Conservation (phyloP, 1,140 invertebrate species). For the Formica exsecta region DNA sequence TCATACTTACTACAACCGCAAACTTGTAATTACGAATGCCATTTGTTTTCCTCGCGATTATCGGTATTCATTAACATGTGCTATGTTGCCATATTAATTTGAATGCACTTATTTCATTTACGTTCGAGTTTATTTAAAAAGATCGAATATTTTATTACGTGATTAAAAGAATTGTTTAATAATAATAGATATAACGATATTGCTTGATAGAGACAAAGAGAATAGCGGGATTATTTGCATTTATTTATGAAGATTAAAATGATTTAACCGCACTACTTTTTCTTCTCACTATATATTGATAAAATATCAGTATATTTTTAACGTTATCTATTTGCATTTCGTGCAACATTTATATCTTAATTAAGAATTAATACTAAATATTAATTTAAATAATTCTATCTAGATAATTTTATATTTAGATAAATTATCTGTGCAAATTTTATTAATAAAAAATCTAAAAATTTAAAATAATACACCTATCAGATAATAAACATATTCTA, state of each 20-base stretch:
- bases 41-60: neutral
- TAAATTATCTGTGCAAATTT: no score
- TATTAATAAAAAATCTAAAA: no score
- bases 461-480: no score
- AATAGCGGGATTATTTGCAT: neutral
- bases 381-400: neutral
- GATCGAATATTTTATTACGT: neutral
- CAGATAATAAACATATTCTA: no score
- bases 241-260: neutral
- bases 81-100: neutral
- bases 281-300: neutral
- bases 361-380: neutral
- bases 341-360: neutral
- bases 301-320: neutral
- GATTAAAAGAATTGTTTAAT: neutral
- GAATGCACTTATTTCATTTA: neutral
- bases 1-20: neutral
- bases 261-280: neutral
- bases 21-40: conserved; percentile 27
- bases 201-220: no score
- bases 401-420: no score
- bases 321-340: neutral
- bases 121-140: conserved; percentile 1
- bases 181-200: neutral
- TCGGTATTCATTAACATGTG: neutral